A percentile compares a stretch with the other conserved stretches of the same genome.
phyloP scores from a whole-genome alignment of 2,888 invertebrate genomes.

The Craniophora ligustri region DNA sequence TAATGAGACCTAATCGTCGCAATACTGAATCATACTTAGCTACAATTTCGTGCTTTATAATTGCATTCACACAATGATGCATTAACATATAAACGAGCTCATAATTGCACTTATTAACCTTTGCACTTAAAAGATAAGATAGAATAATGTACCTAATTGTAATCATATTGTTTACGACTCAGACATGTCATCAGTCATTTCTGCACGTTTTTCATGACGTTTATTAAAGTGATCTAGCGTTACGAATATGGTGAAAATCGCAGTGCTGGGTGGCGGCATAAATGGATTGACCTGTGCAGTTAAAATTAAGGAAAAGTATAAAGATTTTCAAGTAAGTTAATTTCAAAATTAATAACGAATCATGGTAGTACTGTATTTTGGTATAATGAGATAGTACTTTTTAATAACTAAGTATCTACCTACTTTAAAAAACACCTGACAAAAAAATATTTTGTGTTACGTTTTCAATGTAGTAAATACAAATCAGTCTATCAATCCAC shows the following conservation, averaged over 20 bases:
- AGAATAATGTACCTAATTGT: background rate
- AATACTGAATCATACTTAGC: no score
- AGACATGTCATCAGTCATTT: background rate
- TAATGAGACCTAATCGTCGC: no score
- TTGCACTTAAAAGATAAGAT: conserved; percentile 38
- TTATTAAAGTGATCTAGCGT: background rate
- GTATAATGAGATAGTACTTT: no score
- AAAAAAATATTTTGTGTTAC: no score
- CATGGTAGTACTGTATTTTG: no score
- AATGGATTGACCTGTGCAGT: conserved; percentile 92
- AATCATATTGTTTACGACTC: background rate
- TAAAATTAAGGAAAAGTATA: conserved; percentile 89
- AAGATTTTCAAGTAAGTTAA: conserved; percentile 76
- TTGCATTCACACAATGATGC: no score
- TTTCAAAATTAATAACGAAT: no score
- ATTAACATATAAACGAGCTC: background rate
- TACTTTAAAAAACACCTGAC: no score
- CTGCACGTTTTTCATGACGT: background rate
- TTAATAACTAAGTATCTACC: no score
- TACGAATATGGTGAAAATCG: conserved; percentile 77
- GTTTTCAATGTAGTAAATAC: no score
- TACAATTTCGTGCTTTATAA: no score
- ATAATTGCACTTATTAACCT: conserved; percentile 5
- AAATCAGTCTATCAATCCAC: background rate
- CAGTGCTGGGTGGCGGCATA: conserved; percentile 93